These are phyloP conservation scores for Monopterus albus DNA, from an alignment of 2,113 vertebrate genomes.

Conservation along the genomic window DNA sequence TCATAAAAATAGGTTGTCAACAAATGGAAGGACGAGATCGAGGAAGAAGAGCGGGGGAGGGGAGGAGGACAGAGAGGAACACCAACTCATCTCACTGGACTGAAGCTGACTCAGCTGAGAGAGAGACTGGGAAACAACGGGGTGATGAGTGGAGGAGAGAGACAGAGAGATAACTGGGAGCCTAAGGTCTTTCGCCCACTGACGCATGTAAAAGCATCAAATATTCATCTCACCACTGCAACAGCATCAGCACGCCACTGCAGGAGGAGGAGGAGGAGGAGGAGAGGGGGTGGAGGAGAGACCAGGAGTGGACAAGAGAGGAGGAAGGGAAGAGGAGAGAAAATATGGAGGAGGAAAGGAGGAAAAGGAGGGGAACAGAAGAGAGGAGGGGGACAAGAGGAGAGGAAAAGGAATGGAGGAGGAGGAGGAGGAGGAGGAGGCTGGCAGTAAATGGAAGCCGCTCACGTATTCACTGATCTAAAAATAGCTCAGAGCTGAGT, in stretches of 20 bases:
- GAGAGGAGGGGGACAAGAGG: not conserved
- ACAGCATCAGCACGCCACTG: slow-evolving; percentile 36
- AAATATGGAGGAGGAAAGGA: too few relatives aligned
- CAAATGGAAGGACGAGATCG: too few relatives aligned
- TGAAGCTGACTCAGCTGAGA: slow-evolving; percentile 36
- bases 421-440: not conserved
- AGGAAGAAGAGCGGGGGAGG: not conserved
- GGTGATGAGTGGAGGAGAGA: not conserved
- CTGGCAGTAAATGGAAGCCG: slow-evolving; percentile 18
- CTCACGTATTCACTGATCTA: slow-evolving; percentile 37
- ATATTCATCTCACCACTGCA: slow-evolving; percentile 70
- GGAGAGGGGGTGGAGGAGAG: too few relatives aligned
- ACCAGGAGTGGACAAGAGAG: not conserved
- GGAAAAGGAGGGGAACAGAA: too few relatives aligned
- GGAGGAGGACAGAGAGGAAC: too few relatives aligned
- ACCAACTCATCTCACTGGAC: slow-evolving; percentile 4
- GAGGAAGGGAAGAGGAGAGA: not conserved
- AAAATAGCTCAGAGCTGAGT: slow-evolving; percentile 47
- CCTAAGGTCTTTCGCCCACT: slow-evolving; percentile 47
- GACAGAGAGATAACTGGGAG: not conserved
- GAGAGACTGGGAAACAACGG: not conserved
- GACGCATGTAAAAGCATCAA: slow-evolving; percentile 65
- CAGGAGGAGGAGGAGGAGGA: slow-evolving; percentile 3
- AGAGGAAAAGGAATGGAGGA: not conserved
- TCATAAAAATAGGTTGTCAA: too few relatives aligned